A percentile compares a stretch with the other conserved stretches of the same genome.
Conservation (phyloP, 2,888 invertebrate species). For the Chloroclysta siterata region DNA sequence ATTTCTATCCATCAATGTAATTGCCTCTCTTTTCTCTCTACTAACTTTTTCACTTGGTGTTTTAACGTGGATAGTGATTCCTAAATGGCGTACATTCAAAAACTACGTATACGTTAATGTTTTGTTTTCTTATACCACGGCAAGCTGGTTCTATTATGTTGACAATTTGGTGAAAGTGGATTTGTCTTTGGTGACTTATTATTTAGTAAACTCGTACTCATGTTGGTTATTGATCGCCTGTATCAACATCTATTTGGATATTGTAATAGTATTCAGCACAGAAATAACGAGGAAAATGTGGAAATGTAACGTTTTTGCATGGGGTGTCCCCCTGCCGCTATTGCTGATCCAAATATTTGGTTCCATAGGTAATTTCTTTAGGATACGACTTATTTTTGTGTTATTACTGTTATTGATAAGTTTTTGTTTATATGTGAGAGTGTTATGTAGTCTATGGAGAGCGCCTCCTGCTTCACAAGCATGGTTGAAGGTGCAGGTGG, state of each 20-base stretch:
- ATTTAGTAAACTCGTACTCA: slow-evolving; percentile 9
- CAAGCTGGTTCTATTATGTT: background rate
- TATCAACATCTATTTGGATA: slow-evolving; percentile 11
- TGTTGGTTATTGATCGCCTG: slow-evolving; percentile 19
- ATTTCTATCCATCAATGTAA: background rate
- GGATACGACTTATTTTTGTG: background rate
- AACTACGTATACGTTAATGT: slow-evolving; percentile 16
- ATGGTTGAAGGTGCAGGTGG: slow-evolving; percentile 9
- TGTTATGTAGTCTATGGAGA: slow-evolving; percentile 11
- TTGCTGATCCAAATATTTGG: background rate
- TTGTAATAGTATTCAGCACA: slow-evolving; percentile 11
- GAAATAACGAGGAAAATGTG: slow-evolving; percentile 9
- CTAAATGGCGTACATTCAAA: slow-evolving; percentile 17
- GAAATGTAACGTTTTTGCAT: slow-evolving; percentile 14
- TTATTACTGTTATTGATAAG: slow-evolving; percentile 11
- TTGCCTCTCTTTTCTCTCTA: background rate
- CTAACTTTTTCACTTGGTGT: slow-evolving; percentile 8
- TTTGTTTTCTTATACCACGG: slow-evolving; percentile 3
- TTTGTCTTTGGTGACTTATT: background rate
- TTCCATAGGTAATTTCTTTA: background rate
- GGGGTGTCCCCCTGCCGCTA: background rate
- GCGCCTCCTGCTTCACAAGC: background rate
- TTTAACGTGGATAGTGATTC: slow-evolving; percentile 16
- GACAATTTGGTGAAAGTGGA: background rate
- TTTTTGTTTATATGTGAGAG: slow-evolving; percentile 22